Base-by-base conservation (phyloP, 2,113 vertebrate genomes). In the Paradisaea rubra region DNA sequence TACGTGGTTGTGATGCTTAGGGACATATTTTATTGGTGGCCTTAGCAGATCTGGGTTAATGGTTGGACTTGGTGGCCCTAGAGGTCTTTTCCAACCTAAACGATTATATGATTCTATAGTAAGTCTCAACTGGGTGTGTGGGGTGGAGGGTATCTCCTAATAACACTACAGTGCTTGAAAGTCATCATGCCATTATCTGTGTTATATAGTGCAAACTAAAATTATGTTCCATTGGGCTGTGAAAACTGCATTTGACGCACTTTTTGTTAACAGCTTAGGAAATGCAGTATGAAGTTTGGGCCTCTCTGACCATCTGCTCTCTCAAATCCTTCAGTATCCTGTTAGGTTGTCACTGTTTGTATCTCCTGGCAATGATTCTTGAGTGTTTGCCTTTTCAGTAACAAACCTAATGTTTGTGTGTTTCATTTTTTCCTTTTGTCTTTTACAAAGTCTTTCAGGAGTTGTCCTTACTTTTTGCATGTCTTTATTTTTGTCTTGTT, bases 61-160 rank as follows among this genome's bases (percentile, higher is more conserved):
- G 42, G 33, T 44, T 77, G 28, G 23, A 44, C 23, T 39, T 7
- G 3, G 20, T 77, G 37, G 21, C 39, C 23, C 57, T 44, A 64
- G 24, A 71, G 7, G 16, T 39, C 15, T 71, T 78, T 64, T 64
- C 72, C 65, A 71, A 44, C 33, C 28, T 45, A 13, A 52, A 57
- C 0, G 0, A 30, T 50, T 30, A 33, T 50, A 1, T 63, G 27
- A 5, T 15, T 42, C 47, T 28, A 1, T 42, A 69, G 6, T 73
- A 52, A 68, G 10, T n/a, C 45, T 88, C 15, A 47, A 0, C 5
- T 23, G 28, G 15, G 7, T 78, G 10, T 11, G 3, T 78, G 19
- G 64, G 15, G 3, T 79, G 30, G 39, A 87, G 59, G 23, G 21
- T 39, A 17, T 81, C 21, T 50, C 28, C 35, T 78, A 31, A n/a